Evolutionary conservation across 2,888 invertebrate genomes (phyloP).

Genomic region (Ctenicera cuprea): DNA sequence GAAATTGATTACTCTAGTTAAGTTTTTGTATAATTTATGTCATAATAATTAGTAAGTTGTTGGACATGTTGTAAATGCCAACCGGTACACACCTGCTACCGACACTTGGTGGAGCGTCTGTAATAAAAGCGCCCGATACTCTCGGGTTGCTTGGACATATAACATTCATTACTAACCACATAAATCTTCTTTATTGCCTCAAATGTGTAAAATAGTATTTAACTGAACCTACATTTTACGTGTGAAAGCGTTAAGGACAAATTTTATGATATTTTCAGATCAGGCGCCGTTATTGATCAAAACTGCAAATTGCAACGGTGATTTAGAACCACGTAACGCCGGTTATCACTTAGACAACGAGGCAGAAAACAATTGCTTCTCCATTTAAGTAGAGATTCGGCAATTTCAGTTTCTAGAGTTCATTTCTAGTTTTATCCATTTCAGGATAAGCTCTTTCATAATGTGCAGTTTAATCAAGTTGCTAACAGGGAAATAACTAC

Average conservation of each 20-base stretch:
- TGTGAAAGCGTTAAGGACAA: constrained; percentile 42
- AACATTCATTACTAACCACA: constrained; percentile 60
- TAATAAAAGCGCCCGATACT: constrained; percentile 56
- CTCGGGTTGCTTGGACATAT: constrained; percentile 53
- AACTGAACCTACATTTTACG: constrained; percentile 47
- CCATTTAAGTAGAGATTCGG: constrained; percentile 7
- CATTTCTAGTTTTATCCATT: too few relatives aligned
- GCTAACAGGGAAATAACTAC: too few relatives aligned
- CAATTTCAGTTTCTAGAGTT: neutral
- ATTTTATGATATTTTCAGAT: constrained; percentile 46
- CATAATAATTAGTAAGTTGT: constrained; percentile 69
- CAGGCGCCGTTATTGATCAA: constrained; percentile 28
- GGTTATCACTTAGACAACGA: constrained; percentile 9
- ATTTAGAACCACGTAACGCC: constrained; percentile 18
- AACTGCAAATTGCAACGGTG: constrained; percentile 29
- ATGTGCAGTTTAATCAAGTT: too few relatives aligned
- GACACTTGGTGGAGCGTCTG: constrained; percentile 59
- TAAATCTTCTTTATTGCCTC: constrained; percentile 60
- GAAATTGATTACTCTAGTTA: constrained; percentile 68
- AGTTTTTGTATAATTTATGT: constrained; percentile 71
- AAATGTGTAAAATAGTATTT: constrained; percentile 56
- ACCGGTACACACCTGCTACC: constrained; percentile 65
- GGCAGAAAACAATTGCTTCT: constrained; percentile 24
- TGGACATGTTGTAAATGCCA: constrained; percentile 63
- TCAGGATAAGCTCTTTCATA: too few relatives aligned